Evolutionary conservation across 2,113 vertebrate species (phyloP).

Genomic region (Siphamia tubifer): DNA sequence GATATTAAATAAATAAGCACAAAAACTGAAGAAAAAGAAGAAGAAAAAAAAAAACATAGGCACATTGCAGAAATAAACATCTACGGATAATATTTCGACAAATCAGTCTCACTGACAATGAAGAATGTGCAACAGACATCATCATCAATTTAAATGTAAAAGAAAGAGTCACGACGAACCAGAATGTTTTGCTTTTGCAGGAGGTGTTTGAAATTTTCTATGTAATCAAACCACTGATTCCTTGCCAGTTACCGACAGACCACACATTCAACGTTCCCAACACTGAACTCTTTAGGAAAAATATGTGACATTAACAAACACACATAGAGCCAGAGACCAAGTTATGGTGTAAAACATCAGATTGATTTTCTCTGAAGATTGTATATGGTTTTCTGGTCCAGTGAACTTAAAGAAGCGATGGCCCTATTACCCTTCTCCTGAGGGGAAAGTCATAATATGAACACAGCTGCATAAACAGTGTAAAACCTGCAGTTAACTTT

Average conservation of each 20-base stretch:
- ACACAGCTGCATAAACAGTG: constrained; percentile 23
- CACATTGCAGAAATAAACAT: constrained; percentile 37
- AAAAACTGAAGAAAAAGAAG: too few species aligned
- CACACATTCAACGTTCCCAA: neutral
- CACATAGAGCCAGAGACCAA: neutral
- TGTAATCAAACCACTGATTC: too few species aligned
- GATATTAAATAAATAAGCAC: constrained; percentile 3
- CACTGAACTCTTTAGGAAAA: neutral
- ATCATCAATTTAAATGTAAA: neutral
- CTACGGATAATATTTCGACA: constrained; percentile 19
- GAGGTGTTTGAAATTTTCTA: neutral
- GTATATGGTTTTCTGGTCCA: constrained; percentile 1
- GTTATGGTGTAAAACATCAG: neutral
- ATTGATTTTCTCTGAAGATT: neutral
- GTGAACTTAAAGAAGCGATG: constrained; percentile 10
- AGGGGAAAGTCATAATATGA: neutral
- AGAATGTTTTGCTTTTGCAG: too few species aligned
- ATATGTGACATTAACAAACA: neutral
- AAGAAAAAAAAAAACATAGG: constrained; percentile 27
- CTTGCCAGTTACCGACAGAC: neutral
- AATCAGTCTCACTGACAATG: neutral
- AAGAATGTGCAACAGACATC: neutral
- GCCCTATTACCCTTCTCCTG: neutral
- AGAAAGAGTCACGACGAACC: too few species aligned
- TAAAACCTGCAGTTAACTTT: constrained; percentile 39